Percentiles rank a stretch among this genome's conserved stretches.
Conservation (phyloP, 2,797 vertebrate species). For the Lindbergichthys nudifrons region DNA sequence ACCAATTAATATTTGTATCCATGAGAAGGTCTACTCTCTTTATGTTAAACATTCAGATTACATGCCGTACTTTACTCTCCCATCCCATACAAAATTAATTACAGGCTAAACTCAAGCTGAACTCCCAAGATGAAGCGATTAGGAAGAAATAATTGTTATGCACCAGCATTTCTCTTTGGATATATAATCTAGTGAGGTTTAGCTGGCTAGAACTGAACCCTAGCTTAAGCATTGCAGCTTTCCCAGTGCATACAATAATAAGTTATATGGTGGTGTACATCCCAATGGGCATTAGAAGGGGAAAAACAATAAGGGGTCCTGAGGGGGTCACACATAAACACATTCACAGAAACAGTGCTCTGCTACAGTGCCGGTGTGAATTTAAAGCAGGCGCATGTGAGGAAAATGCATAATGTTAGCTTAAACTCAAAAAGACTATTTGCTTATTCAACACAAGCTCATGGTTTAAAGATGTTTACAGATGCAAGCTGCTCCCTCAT, state of each 20-base stretch:
- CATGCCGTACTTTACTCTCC: background rate
- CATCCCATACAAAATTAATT: background rate
- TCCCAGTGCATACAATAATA: conserved; percentile 4
- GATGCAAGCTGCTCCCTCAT: conserved; percentile 45
- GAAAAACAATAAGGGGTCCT: conserved; percentile 34
- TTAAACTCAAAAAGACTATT: conserved; percentile 41
- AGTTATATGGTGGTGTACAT: conserved; percentile 21
- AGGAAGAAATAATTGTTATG: background rate
- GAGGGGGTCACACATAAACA: conserved; percentile 24
- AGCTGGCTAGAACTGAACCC: background rate
- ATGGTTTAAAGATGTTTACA: conserved; percentile 64
- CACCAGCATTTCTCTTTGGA: background rate
- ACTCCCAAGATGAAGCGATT: conserved; percentile 8
- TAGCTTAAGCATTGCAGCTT: background rate
- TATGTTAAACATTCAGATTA: background rate
- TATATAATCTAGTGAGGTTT: background rate
- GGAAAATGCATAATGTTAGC: conserved; percentile 40
- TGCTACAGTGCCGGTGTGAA: background rate
- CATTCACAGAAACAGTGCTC: background rate
- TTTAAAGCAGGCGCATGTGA: conserved; percentile 22
- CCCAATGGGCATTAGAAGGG: conserved; percentile 30
- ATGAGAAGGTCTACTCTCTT: background rate
- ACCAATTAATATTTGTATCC: background rate
- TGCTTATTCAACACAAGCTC: conserved; percentile 47
- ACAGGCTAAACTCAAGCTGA: background rate